phyloP scores from a whole-genome alignment of 2,113 vertebrate species.

The Thalassoma bifasciatum region DNA sequence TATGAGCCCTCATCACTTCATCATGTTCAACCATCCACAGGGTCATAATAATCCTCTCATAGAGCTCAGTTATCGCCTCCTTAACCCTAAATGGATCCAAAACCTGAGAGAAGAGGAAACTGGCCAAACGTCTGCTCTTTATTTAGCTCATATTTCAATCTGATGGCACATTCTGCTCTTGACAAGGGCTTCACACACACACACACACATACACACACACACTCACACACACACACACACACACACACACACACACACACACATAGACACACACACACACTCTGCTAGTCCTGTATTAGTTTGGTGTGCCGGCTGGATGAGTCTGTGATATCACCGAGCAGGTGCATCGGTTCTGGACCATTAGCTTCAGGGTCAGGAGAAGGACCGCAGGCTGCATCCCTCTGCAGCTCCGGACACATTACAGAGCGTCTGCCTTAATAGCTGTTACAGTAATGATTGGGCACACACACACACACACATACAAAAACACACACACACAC shows the following conservation, averaged over 20 bases:
- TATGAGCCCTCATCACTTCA: background rate
- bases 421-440: slow-evolving; percentile 53
- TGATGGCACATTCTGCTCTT: slow-evolving; percentile 40
- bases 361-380: slow-evolving; percentile 66
- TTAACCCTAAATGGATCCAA: slow-evolving; percentile 34
- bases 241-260: background rate
- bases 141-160: slow-evolving; percentile 36
- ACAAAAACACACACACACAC: no score
- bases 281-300: slow-evolving; percentile 57
- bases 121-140: slow-evolving; percentile 11
- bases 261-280: slow-evolving; percentile 28
- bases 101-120: slow-evolving; percentile 27
- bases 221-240: slow-evolving; percentile 42
- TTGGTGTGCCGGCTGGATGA: slow-evolving; percentile 64
- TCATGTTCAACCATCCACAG: slow-evolving; percentile 17
- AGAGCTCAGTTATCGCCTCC: slow-evolving; percentile 24
- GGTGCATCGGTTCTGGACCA: slow-evolving; percentile 73
- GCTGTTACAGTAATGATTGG: slow-evolving; percentile 54
- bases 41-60: background rate
- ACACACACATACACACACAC: slow-evolving; percentile 31
- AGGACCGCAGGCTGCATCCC: slow-evolving; percentile 43
- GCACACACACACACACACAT: no score
- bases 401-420: slow-evolving; percentile 30
- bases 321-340: slow-evolving; percentile 63
- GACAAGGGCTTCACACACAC: slow-evolving; percentile 9